Base-by-base conservation (phyloP, 2,888 invertebrate species). In the Myopa tessellatipennis region DNA sequence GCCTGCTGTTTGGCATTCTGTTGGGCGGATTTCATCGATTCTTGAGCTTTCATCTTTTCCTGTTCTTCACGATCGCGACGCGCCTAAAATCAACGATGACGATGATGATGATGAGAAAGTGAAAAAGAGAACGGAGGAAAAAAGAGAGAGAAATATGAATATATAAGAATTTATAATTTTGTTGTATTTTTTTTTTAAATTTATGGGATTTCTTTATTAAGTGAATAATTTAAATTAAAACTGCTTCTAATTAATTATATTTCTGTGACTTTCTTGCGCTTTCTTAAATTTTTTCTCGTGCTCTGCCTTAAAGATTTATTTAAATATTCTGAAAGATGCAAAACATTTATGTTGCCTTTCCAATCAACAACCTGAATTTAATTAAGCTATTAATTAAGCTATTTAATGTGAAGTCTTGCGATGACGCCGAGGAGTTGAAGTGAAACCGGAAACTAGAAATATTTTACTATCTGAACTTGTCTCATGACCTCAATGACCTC, bases 11-110 rank as follows among this genome's bases (percentile, higher is more conserved):
- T 93, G 86, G 93, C 93, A 86, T 94, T 94, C 87, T 94, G 92
- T 90, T 95, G 94, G 86, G 94, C 94, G 89, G 95, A 95, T 89
- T 95, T 95, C 90, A 95, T 95, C 85, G 95, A 94, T 88, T 96
- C 95, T 90, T 96, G 96, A 86, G 95, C 95, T 90, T 96, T 96
- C 93, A 95, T 95, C 90, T 96, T 92, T 86, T 96, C 96, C 88
- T 96, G 96, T 88, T 96, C 96, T 89, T 97, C 96, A 76, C 96
- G 91, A 87, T 96, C 96, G 83, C 96, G 92, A 85, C 96, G 93
- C 81, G 96, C 97, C 88, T 89, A 63, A 8, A 50, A 8, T 63
- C 61, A 61, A 36, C 40, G 36, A 58, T 10, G 60, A 58, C 18
- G 18, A 18, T 12, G 63, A 61, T 61, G 61, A 26, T 52, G n/a